These are phyloP conservation scores for Azorinus chamasolen DNA, from an alignment of 2,888 invertebrate genomes.

Conservation along the genomic window DNA sequence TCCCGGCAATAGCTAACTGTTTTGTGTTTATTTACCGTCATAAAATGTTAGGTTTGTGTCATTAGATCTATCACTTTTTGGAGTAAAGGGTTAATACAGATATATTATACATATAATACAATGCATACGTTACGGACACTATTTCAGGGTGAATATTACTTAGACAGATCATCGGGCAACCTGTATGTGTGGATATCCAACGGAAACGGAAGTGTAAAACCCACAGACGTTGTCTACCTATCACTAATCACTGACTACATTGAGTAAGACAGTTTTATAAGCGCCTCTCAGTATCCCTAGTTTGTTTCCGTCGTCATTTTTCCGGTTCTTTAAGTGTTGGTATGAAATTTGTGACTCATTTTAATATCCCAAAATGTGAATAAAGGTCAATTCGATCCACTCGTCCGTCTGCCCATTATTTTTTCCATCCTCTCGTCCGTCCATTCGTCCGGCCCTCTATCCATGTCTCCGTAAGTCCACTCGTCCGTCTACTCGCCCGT, in stretches of 20 bases:
- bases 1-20: neutral
- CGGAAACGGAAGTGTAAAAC: slow-evolving; percentile 40
- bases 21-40: neutral
- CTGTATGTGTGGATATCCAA: slow-evolving; percentile 72
- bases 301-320: neutral
- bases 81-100: too few species aligned
- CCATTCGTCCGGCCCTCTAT: too few species aligned
- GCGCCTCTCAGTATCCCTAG: neutral
- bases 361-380: too few species aligned
- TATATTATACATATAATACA: neutral
- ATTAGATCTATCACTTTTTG: too few species aligned
- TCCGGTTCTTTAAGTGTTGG: too few species aligned
- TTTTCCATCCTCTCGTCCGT: too few species aligned
- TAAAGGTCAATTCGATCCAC: neutral
- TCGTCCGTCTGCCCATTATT: neutral
- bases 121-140: too few species aligned
- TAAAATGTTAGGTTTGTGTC: neutral
- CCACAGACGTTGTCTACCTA: slow-evolving; percentile 64
- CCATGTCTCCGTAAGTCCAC: too few species aligned
- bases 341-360: too few species aligned
- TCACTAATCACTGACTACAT: too few species aligned
- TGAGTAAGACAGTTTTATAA: neutral
- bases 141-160: slow-evolving; percentile 73
- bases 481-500: too few species aligned
- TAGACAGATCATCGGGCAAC: slow-evolving; percentile 64